Conservation (phyloP, 2,113 vertebrate species). For the Clarias batrachus region DNA sequence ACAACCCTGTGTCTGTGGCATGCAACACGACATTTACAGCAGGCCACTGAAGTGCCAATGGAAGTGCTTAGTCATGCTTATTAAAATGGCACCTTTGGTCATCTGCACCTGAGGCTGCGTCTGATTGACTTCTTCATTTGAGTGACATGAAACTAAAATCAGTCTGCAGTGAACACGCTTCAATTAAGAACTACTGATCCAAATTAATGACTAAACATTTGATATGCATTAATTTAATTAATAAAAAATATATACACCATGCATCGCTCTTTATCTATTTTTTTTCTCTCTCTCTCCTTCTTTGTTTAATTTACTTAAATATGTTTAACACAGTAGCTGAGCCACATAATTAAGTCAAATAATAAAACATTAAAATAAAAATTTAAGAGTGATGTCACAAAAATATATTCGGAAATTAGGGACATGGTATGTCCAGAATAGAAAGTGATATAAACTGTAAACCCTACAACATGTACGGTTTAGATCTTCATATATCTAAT, state of each 20-base stretch:
- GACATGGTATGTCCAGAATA: background rate
- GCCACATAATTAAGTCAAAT: slow-evolving; percentile 24
- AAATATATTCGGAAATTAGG: background rate
- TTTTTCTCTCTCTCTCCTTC: background rate
- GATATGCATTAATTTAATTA: background rate
- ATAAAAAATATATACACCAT: background rate
- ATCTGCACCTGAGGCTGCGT: slow-evolving; percentile 40
- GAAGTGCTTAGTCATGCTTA: slow-evolving; percentile 59
- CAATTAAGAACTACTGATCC: background rate
- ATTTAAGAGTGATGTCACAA: background rate
- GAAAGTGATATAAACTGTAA: background rate
- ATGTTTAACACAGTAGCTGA: background rate
- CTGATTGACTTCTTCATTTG: slow-evolving; percentile 51
- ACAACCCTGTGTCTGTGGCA: slow-evolving; percentile 38
- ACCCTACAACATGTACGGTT: background rate
- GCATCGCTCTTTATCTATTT: background rate
- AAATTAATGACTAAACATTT: background rate
- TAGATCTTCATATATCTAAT: background rate
- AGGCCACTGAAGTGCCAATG: slow-evolving; percentile 7
- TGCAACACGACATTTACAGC: slow-evolving; percentile 6
- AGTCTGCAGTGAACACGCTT: too few species aligned
- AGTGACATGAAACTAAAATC: slow-evolving; percentile 19
- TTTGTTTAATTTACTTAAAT: background rate
- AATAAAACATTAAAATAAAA: slow-evolving; percentile 45
- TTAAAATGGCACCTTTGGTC: slow-evolving; percentile 61